phyloP scores from a whole-genome alignment of 1,140 invertebrate species.

The Musca domestica region DNA sequence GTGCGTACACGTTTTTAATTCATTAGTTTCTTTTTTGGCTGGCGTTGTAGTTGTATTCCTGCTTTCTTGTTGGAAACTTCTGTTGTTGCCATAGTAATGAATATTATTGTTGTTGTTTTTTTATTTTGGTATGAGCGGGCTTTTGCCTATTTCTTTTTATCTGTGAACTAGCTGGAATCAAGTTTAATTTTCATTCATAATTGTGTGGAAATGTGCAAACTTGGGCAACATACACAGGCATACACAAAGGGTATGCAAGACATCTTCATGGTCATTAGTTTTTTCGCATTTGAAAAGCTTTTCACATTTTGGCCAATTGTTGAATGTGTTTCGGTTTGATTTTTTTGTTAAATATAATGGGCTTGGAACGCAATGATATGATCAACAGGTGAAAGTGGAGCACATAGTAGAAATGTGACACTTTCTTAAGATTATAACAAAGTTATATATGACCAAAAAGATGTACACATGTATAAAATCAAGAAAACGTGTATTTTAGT shows the following conservation, averaged over 20 bases:
- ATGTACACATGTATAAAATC: too few species aligned
- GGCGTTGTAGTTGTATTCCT: neutral
- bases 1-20: constrained; percentile 19
- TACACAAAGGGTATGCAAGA: neutral
- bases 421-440: too few species aligned
- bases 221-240: neutral
- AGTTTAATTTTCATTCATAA: constrained; percentile 17
- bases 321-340: too few species aligned
- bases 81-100: constrained; percentile 13
- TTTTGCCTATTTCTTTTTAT: too few species aligned
- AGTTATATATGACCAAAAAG: too few species aligned
- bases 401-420: too few species aligned
- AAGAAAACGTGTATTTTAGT: too few species aligned
- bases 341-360: too few species aligned
- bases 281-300: neutral
- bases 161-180: constrained; percentile 1
- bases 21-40: neutral
- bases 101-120: neutral
- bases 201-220: neutral
- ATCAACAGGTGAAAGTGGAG: too few species aligned
- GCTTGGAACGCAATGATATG: too few species aligned
- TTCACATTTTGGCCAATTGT: too few species aligned
- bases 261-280: neutral
- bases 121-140: neutral
- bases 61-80: too few species aligned